Conservation (phyloP, 53 echinoderm and acorn worm genomes). For the Paracentrotus lividus region DNA sequence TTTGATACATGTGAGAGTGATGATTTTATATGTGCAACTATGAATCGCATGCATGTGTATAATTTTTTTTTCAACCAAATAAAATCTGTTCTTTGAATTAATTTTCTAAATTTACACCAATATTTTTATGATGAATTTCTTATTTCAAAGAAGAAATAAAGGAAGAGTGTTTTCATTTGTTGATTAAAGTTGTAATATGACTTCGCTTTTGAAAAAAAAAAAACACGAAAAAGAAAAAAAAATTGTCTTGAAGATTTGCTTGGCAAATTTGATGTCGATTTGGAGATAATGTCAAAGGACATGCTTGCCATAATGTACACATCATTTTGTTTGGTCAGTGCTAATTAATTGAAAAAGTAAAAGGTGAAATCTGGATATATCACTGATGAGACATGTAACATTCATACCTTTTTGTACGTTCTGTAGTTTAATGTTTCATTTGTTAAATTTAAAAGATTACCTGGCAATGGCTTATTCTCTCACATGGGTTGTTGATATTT, state of each 20-base stretch:
- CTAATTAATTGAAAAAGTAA: background rate
- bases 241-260: background rate
- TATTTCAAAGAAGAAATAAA: background rate
- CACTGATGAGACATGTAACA: background rate
- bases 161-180: constrained; percentile 26
- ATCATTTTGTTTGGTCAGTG: background rate
- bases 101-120: background rate
- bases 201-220: constrained; percentile 41
- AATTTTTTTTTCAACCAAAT: background rate
- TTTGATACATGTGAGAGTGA: background rate
- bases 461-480: background rate
- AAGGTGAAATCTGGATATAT: background rate
- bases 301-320: constrained; percentile 39
- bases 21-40: background rate
- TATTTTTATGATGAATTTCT: background rate
- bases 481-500: background rate
- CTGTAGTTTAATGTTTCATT: background rate
- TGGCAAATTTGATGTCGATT: background rate
- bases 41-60: constrained; percentile 3
- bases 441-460: background rate
- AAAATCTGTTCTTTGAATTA: background rate
- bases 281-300: background rate
- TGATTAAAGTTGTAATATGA: background rate
- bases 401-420: background rate
- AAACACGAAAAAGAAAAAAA: constrained; percentile 41